Base-by-base conservation (phyloP, 2,888 invertebrate genomes). In the Parthenolecanium corni region DNA sequence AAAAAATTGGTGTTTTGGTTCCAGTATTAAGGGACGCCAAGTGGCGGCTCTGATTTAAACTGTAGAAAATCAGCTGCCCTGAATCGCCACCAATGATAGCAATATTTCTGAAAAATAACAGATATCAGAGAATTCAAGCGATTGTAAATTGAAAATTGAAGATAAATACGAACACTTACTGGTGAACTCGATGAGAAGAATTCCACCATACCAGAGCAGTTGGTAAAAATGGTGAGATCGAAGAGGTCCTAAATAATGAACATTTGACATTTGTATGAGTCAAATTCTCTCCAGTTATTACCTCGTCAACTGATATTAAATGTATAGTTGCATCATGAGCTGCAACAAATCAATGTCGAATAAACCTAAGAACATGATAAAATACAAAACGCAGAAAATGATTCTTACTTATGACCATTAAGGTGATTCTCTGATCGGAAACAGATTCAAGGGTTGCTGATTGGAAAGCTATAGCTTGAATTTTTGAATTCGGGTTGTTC, bases 41-140 rank as follows among this genome's bases (percentile, higher is more conserved):
- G 36, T 49, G 51, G 36, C 47, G 38, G 9, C 49, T 36, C 21
- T 49, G 51, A 23, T 49, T 61, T 18, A 61, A 31, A 24, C 61
- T 61, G n/a, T 47, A 61, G 23, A 85, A 82, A 67, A 80, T 74
- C 67, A 85, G 75, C 69, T 79, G 78, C 21, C 86, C 85, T 51
- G 71, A 68, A 70, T 70, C 71, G 25, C 74, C 75, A 23, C 73
- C 76, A 54, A 77, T 70, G 24, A 77, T 71, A 38, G 72, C 75
- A 65, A 73, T 70, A 66, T 68, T 67, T 63, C 69, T 69, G 56
- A 3, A 65, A 61, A 61, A 49, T 49, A 20, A 49, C 9, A 3
- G 3, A 2, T 2, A 14, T 14, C 4, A 14, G 21, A 23, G 21
- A 23, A 23, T 49, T 2, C 2, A 20, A 11, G 38, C 14, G 38